A percentile compares a stretch with the other conserved stretches of the same genome.
These are phyloP conservation scores for Physella acuta DNA, from an alignment of 1,140 invertebrate species.

Conservation along the genomic window DNA sequence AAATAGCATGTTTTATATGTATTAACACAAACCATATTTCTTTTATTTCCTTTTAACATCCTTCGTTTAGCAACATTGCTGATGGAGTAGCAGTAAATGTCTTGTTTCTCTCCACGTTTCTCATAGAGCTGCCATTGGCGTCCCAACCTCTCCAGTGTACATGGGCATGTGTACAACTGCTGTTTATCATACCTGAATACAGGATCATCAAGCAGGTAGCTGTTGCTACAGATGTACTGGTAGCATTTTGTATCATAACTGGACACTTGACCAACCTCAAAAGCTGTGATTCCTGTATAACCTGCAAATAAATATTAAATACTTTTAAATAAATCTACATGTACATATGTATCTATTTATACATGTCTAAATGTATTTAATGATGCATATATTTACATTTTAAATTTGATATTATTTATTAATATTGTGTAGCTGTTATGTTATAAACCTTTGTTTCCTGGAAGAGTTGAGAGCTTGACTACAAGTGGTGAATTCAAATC, in stretches of 20 bases:
- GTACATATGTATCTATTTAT: no score
- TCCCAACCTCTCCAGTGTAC: not conserved
- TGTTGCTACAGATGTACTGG: not conserved
- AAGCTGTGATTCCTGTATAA: not conserved
- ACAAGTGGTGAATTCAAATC: not conserved
- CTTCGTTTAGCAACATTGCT: not conserved
- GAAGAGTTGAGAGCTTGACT: not conserved
- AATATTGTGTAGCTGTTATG: no score
- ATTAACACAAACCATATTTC: conserved; percentile 5
- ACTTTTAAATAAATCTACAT: no score
- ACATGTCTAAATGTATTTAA: no score
- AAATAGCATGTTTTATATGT: no score
- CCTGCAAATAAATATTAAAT: no score
- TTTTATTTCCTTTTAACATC: not conserved
- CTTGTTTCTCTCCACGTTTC: not conserved
- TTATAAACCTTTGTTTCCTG: conserved; percentile 1
- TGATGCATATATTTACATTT: no score
- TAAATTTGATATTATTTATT: no score
- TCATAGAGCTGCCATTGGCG: not conserved
- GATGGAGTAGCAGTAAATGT: not conserved
- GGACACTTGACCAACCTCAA: not conserved
- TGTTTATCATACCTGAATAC: not conserved
- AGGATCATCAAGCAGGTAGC: not conserved
- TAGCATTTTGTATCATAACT: not conserved
- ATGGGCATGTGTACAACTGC: not conserved